These are phyloP conservation scores for Cabera pusaria DNA, from an alignment of 2,888 invertebrate genomes.

Conservation along the genomic window DNA sequence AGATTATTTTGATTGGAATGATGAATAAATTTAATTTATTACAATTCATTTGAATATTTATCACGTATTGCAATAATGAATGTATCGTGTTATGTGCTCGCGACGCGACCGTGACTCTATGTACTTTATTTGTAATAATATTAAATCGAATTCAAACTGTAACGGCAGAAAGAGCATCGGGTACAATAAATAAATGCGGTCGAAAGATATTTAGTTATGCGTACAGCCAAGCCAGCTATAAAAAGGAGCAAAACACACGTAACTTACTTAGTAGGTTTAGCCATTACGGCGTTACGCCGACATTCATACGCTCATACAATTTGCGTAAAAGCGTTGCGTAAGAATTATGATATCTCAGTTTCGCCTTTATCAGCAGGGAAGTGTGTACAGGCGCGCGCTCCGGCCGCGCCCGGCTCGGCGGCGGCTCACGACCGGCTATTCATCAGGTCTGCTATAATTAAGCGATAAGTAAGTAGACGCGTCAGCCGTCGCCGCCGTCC, in stretches of 20 bases:
- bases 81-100: no score
- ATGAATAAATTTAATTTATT: no score
- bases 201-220: no score
- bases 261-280: conserved; percentile 11
- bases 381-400: conserved; percentile 2
- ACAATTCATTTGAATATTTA: no score
- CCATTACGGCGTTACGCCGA: conserved; percentile 13
- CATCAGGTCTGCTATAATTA: conserved; percentile 28
- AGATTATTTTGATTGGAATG: no score
- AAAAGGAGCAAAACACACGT: conserved; percentile 8
- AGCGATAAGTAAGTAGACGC: conserved; percentile 32
- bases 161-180: no score
- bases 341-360: conserved; percentile 21
- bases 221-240: no score
- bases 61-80: no score
- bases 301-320: conserved; percentile 15
- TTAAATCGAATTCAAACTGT: no score
- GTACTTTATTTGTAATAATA: no score
- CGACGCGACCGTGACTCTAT: no score
- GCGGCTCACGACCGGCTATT: conserved; percentile 23
- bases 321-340: conserved; percentile 17
- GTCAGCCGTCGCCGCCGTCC: conserved; percentile 25
- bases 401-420: neutral
- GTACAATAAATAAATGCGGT: no score
- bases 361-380: conserved; percentile 12